Percentiles rank a stretch among this genome's conserved stretches.
Evolutionary conservation across 2,888 invertebrate species (phyloP).

Genomic region (Ceratothoa steindachneri): DNA sequence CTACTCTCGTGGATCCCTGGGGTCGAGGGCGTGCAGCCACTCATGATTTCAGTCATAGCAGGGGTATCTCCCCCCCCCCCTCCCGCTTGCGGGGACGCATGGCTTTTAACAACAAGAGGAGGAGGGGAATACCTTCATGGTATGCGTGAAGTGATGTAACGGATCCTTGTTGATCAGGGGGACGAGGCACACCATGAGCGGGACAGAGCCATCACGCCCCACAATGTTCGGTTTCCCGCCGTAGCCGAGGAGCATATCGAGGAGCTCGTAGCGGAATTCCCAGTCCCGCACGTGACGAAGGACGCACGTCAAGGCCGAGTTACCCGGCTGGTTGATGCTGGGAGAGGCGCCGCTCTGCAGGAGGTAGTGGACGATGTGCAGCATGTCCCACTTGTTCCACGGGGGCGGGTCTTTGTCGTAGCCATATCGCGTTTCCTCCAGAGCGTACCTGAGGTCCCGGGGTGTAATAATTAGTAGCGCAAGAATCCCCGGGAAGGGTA

Average conservation of each 20-base stretch:
- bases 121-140: slow-evolving; percentile 61
- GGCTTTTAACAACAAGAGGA: no score
- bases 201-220: slow-evolving; percentile 67
- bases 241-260: slow-evolving; percentile 61
- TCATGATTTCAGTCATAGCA: no score
- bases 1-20: no score
- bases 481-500: neutral
- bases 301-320: slow-evolving; percentile 67
- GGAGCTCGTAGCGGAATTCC: slow-evolving; percentile 62
- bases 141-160: slow-evolving; percentile 67
- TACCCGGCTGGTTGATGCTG: slow-evolving; percentile 66
- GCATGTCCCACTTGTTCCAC: slow-evolving; percentile 71
- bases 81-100: no score
- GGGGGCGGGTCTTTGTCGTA: slow-evolving; percentile 54
- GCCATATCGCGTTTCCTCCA: slow-evolving; percentile 66
- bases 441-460: slow-evolving; percentile 63
- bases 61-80: no score
- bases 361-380: slow-evolving; percentile 62
- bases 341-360: slow-evolving; percentile 62
- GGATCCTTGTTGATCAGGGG: slow-evolving; percentile 71
- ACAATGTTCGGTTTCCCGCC: slow-evolving; percentile 67
- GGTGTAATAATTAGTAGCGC: neutral
- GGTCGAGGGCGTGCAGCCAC: no score
- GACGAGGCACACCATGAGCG: slow-evolving; percentile 70
- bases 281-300: slow-evolving; percentile 66